Base-by-base conservation (phyloP, 1,140 invertebrate genomes). In the Pseudomyrmex cubaensis region DNA sequence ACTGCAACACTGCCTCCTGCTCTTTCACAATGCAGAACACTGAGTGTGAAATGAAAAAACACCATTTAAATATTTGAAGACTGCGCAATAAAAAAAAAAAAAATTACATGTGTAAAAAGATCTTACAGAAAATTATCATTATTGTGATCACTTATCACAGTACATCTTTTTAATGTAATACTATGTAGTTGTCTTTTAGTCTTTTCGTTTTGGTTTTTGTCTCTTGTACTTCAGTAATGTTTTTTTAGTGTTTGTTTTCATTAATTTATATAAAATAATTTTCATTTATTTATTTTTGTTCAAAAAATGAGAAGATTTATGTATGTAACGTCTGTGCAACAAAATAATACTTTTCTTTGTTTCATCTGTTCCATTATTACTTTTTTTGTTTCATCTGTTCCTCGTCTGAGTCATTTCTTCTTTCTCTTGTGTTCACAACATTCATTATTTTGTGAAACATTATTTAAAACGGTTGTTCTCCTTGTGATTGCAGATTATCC, bases 401-500 rank as follows among this genome's bases (percentile, higher is more conserved):
- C 83, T 90, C 88, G 82, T 89, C 84, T 88, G 84, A 85, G 78
- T 89, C 83, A 80, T 61, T 62, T 12, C 46, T 66, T 74, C 22
- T 62, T 52, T 17, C 64, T 35, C 66, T 66, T 35, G 73, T 66
- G 84, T 17, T 44, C 20, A 9, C 64, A 15, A 44, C n/a, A 67
- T 56, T 35, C 3, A 54, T 46, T 1, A 1, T 17, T 5, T 17
- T 2, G 15, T 9, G 54, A 48, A 22, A 2, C 35, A 56, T 61
- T 35, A 5, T 72, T 44, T 57, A 9, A 88, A 84, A 50, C 20
- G 20, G 20, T 17, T 44, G 15, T 75, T 80, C 56, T 64, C 64
- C 50, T 89, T 91, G 59, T 90, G 48, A 62, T 93, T 92, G 7
- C 89, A 94, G 94, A 94, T 88, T 94, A 94, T 90, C 82, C 92